A percentile compares a stretch with the other conserved stretches of the same genome.
phyloP scores from a whole-genome alignment of 2,888 invertebrate genomes.

The Hymenopus coronatus region DNA sequence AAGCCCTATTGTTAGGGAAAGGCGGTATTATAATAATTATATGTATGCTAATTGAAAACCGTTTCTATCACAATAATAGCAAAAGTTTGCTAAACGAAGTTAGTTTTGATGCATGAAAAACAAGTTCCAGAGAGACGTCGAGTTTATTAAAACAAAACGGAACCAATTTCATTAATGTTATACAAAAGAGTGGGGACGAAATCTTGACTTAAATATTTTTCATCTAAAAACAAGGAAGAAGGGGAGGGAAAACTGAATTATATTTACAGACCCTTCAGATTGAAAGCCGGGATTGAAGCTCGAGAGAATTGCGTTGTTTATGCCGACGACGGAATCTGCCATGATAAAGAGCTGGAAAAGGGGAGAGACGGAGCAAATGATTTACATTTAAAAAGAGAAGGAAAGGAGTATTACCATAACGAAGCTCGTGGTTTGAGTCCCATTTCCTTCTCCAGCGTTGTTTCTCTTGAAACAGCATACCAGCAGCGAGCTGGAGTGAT shows the following conservation, averaged over 20 bases:
- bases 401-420: slow-evolving; percentile 23
- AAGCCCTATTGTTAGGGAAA: not conserved
- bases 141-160: not conserved
- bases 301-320: not conserved
- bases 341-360: not conserved
- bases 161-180: not conserved
- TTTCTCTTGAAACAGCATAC: no score
- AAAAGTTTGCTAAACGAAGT: not conserved
- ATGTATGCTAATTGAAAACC: not conserved
- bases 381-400: slow-evolving; percentile 28
- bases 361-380: not conserved
- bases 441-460: not conserved
- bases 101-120: not conserved
- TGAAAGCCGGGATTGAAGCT: not conserved
- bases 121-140: not conserved
- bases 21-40: not conserved
- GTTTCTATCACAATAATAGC: not conserved
- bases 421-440: slow-evolving; percentile 9
- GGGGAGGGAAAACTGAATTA: not conserved
- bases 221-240: not conserved
- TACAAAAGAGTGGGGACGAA: not conserved
- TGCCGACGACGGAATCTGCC: not conserved
- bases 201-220: not conserved
- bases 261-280: not conserved
- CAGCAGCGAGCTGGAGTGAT: not conserved